Conservation (phyloP, 2,888 invertebrate genomes). For the Hartigia nigra region DNA sequence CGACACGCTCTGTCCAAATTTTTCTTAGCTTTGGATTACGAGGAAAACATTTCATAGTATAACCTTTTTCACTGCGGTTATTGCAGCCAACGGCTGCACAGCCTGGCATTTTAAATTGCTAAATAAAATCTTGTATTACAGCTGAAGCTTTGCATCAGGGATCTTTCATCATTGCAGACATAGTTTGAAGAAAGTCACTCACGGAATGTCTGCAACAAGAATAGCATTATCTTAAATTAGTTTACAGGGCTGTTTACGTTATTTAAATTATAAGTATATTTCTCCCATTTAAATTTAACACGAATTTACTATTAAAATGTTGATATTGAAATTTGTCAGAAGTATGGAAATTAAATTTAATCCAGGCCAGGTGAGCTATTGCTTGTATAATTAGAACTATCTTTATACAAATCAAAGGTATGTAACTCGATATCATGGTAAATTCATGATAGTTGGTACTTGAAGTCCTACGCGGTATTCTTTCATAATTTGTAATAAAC, state of each 20-base stretch:
- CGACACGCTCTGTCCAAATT: conserved; percentile 59
- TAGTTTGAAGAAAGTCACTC: not conserved
- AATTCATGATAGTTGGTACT: not conserved
- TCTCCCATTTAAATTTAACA: not conserved
- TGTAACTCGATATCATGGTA: not conserved
- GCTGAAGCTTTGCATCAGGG: not conserved
- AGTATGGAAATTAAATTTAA: not conserved
- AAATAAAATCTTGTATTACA: not conserved
- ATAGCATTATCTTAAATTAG: not conserved
- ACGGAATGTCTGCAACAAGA: not conserved
- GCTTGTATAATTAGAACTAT: not conserved
- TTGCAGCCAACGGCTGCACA: conserved; percentile 63
- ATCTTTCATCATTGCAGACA: not conserved
- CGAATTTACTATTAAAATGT: not conserved
- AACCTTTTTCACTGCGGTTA: conserved; percentile 62
- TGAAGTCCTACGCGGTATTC: not conserved
- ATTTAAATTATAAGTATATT: not conserved
- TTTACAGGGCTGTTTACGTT: not conserved
- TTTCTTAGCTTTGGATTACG: conserved; percentile 56
- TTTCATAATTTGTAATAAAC: not conserved
- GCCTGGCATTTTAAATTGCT: conserved; percentile 55
- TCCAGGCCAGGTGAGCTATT: not conserved
- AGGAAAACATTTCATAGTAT: conserved; percentile 64
- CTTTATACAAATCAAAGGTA: not conserved
- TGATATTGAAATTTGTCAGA: not conserved